phyloP scores from a whole-genome alignment of 1,140 invertebrate species.

The Achroia grisella region DNA sequence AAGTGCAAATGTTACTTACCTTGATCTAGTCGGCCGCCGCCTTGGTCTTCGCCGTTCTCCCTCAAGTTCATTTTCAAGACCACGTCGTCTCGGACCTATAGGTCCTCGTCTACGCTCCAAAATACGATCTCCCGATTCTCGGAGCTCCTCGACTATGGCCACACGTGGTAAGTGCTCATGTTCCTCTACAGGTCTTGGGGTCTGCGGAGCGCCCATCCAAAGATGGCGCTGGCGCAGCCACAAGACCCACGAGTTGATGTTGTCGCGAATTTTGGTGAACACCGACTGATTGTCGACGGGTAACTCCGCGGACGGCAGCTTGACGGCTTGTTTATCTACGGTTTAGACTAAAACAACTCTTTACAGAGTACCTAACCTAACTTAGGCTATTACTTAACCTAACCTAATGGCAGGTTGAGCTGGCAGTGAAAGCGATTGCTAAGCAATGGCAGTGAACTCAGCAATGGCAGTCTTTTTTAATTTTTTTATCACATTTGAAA shows the following conservation, averaged over 20 bases:
- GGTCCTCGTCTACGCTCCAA: conserved; percentile 41
- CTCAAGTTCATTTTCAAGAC: conserved; percentile 55
- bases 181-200: conserved; percentile 55
- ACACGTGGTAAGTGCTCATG: conserved; percentile 51
- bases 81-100: conserved; percentile 45
- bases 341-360: conserved; percentile 21
- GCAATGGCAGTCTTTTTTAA: conserved; percentile 1
- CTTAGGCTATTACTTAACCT: conserved; percentile 25
- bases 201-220: conserved; percentile 69
- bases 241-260: conserved; percentile 65
- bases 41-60: conserved; percentile 46
- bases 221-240: conserved; percentile 67
- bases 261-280: conserved; percentile 61
- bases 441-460: conserved; percentile 25
- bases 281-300: conserved; percentile 14
- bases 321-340: conserved; percentile 21
- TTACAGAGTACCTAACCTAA: conserved; percentile 23
- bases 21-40: conserved; percentile 40
- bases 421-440: conserved; percentile 47
- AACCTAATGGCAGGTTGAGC: conserved; percentile 46
- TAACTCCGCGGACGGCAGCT: conserved; percentile 33
- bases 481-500: too few relatives aligned
- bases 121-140: conserved; percentile 40
- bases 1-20: conserved; percentile 31
- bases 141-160: conserved; percentile 43